Evolutionary conservation across 1,140 invertebrate genomes (phyloP).

Genomic region (Meloidogyne floridensis): DNA sequence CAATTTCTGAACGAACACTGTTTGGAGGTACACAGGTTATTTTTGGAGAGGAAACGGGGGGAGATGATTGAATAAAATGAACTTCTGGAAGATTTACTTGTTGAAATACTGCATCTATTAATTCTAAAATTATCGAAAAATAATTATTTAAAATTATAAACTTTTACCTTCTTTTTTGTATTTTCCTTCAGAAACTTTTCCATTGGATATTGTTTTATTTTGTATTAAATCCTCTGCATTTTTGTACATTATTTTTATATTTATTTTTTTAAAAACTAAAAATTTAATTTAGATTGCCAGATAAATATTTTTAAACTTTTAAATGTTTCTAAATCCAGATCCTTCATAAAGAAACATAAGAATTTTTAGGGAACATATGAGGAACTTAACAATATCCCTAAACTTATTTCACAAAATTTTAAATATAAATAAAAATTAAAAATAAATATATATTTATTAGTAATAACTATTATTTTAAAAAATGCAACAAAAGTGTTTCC

Average conservation of each 20-base stretch:
- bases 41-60: background rate
- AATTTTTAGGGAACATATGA: too few relatives aligned
- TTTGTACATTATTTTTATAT: background rate
- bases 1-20: conserved; percentile 9
- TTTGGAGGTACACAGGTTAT: conserved; percentile 16
- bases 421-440: background rate
- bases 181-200: background rate
- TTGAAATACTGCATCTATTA: conserved; percentile 24
- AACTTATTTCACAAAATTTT: background rate
- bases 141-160: background rate
- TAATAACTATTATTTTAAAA: background rate
- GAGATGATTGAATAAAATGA: conserved; percentile 11
- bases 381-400: too few relatives aligned
- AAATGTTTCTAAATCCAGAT: too few relatives aligned
- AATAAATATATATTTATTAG: background rate
- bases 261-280: too few relatives aligned
- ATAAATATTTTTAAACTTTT: too few relatives aligned
- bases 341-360: too few relatives aligned
- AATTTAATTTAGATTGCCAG: too few relatives aligned
- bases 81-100: conserved; percentile 19
- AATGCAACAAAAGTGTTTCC: background rate
- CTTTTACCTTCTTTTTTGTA: background rate
- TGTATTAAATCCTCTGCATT: background rate
- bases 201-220: background rate
- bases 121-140: background rate